Evolutionary conservation across 1,140 invertebrate genomes (phyloP).

Genomic region (Drosophila equinoxialis): DNA sequence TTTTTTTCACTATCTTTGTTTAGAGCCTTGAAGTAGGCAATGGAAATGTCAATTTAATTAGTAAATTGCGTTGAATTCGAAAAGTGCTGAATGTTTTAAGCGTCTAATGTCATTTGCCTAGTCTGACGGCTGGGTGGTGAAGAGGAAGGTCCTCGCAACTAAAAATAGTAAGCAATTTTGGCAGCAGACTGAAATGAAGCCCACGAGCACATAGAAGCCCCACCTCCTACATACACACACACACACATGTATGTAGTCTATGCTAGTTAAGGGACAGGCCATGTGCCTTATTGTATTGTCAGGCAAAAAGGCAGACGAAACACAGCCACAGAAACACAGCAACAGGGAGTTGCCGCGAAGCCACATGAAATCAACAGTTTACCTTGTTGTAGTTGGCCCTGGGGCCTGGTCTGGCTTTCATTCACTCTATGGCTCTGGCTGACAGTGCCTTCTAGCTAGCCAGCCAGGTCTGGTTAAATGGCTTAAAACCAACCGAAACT

Average conservation of each 20-base stretch:
- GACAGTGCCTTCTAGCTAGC: constrained; percentile 1
- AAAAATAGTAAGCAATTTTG: constrained; percentile 15
- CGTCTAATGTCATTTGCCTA: constrained; percentile 12
- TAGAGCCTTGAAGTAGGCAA: background rate
- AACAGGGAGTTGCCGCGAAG: constrained; percentile 20
- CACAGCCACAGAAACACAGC: constrained; percentile 20
- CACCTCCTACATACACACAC: background rate
- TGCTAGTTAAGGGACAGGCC: constrained; percentile 13
- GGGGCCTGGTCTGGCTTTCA: constrained; percentile 29
- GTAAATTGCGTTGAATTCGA: background rate
- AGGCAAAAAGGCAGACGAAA: constrained; percentile 17
- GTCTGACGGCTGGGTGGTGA: background rate
- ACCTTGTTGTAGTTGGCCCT: constrained; percentile 52
- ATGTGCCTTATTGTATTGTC: constrained; percentile 30
- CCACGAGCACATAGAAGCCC: background rate
- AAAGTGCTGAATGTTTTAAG: constrained; percentile 10
- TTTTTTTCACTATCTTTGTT: background rate
- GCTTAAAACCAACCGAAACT: constrained; percentile 59
- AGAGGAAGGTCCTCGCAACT: no score
- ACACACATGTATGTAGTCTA: background rate
- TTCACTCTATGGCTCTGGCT: constrained; percentile 3
- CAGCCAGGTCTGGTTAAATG: constrained; percentile 53
- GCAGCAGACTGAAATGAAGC: constrained; percentile 9
- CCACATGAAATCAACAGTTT: constrained; percentile 76
- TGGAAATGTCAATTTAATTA: constrained; percentile 10